Evolutionary conservation across 1,140 invertebrate species (phyloP), one percentile per base, ranked within the genome.

Genomic region (Lysiphlebus fabarum): DNA sequence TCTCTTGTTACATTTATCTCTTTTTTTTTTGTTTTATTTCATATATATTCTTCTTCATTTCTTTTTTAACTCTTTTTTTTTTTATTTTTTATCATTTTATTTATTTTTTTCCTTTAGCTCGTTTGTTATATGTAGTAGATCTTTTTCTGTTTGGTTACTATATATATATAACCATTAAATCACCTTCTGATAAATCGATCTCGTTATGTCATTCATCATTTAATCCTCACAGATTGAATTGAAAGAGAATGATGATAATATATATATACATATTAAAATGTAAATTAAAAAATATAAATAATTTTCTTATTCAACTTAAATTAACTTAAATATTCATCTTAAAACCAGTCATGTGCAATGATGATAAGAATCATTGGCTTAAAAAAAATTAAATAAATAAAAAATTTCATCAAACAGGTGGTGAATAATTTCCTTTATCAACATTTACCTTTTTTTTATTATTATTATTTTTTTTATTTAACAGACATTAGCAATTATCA

Each of bases 1-100:
- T 57, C 55, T 57, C 55, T 49, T 40, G 55, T 57, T 57, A 57
- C 55, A 57, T 57, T 51, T 51, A 51, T 51, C 49, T 51, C 7
- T 49, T 51, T 51, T 45, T 44, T 56, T 45, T 56, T 45, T n/a
- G n/a, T 38, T 12, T 11, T 43, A 37, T 43, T 14, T 14, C 1
- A 5, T 8, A 9, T 11, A 26, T 42, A 5, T 8, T 42, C 53
- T 9, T 40, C 42, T 40, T 53, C 38, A 8, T 26, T 53, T 14
- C 47, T 17, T n/a, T 17, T n/a, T 38, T 3, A n/a, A 10, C 38
- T 14, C 38, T 41, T 14, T 9, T 26, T 54, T 41, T 37, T 14
- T 43, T 11, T 54, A 4, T 41, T 11, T 26, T 5, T 42, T 44
- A 7, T 12, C 8, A 26, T 17, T 9, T 12, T 26, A 26, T 26